Base-by-base conservation (phyloP, 2,888 invertebrate species). In the Tridacna gigas region DNA sequence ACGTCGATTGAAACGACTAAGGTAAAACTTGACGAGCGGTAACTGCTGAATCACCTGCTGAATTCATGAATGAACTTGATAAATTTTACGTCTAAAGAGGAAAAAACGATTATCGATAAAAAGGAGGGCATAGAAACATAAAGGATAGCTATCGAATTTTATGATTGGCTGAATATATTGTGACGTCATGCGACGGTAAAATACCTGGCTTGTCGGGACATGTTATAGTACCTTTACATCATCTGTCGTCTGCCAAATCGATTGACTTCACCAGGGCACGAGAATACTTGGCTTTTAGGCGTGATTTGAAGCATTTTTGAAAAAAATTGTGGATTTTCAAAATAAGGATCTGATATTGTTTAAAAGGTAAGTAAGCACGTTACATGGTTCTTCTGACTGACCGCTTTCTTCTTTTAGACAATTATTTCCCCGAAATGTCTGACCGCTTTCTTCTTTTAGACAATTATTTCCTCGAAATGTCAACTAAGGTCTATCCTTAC, bases 21-120 rank as follows among this genome's bases (percentile, higher is more conserved):
- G 61, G 20, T 15, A 28, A 37, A 7, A 22, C 74, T 74, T 28
- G 74, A 74, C 28, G 37, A 61, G 20, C 22, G 1, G 2, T 37
- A 37, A 37, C 37, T 20, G 26, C 20, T 67, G 12, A 67, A 67
- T 28, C 26, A 56, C 56, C 56, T n/a, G 71, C 47, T 37, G 56
- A 76, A 48, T 80, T 84, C 84, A 78, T 84, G 84, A 84, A 84
- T 80, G 84, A 84, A 77, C 78, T 75, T 80, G 78, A 45, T 60
- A 77, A 74, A 73, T 60, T 61, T 28, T 66, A 26, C 74, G 75
- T 78, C 63, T 45, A 51, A 51, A 51, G 20, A 11, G 18, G 45
- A 69, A 47, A 51, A 51, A 45, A 45, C n/a, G 13, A 15, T 48
- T 47, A 25, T 71, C 26, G 18, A 47, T 51, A 71, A 71, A 47